A percentile compares a stretch with the other conserved stretches of the same genome.
phyloP scores from a whole-genome alignment of 2,888 invertebrate species.

The Eupithecia tripunctaria region DNA sequence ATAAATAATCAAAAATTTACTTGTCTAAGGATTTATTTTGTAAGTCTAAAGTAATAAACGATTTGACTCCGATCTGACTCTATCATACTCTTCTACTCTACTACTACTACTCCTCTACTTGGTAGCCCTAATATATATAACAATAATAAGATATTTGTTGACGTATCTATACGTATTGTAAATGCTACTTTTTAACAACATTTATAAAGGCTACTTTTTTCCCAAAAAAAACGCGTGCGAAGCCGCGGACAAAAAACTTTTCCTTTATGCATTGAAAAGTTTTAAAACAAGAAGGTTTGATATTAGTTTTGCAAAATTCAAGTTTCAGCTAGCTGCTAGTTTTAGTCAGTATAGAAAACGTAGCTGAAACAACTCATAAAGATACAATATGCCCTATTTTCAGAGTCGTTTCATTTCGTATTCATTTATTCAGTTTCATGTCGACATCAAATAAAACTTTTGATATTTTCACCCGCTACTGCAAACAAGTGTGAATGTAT shows the following conservation, averaged over 20 bases:
- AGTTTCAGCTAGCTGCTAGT: background rate
- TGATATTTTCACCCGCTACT: constrained; percentile 40
- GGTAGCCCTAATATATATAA: no score
- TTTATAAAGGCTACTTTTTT: background rate
- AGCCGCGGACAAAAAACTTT: background rate
- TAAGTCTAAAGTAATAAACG: no score
- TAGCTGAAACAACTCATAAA: background rate
- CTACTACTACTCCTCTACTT: no score
- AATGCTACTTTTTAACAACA: no score
- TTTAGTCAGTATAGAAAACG: background rate
- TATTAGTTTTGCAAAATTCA: constrained; percentile 9
- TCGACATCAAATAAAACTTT: constrained; percentile 47
- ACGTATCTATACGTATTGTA: background rate
- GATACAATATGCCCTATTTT: constrained; percentile 9
- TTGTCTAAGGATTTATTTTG: no score
- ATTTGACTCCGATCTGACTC: no score
- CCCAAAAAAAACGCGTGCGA: background rate
- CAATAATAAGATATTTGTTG: background rate
- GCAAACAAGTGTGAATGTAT: constrained; percentile 47
- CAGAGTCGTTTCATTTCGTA: constrained; percentile 27
- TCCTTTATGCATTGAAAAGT: background rate
- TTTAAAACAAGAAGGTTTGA: background rate
- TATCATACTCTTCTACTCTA: no score
- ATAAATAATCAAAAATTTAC: no score
- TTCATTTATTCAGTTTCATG: constrained; percentile 53